Evolutionary conservation across 92 coral and sea anemone species (phyloP).

Genomic region (Metridium senile): DNA sequence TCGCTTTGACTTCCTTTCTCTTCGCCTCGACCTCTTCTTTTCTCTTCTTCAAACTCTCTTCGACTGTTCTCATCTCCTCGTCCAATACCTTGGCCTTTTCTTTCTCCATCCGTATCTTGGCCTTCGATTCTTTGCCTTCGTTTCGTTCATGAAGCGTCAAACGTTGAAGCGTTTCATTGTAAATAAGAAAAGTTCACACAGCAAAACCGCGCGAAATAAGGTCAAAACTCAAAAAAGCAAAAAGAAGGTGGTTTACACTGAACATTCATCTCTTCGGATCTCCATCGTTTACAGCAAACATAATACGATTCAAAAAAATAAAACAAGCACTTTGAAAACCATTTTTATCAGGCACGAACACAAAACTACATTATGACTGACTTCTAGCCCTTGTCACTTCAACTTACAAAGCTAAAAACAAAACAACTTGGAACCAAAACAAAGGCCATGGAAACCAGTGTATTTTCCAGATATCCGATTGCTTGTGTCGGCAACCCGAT

Average conservation of each 20-base stretch:
- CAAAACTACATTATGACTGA: too few species aligned
- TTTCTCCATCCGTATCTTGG: background rate
- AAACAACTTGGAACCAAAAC: slow-evolving; percentile 16
- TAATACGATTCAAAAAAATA: background rate
- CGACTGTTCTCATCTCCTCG: slow-evolving; percentile 3
- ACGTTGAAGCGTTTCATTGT: slow-evolving; percentile 19
- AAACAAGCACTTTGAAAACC: background rate
- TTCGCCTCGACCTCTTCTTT: slow-evolving; percentile 7
- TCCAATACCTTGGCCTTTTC: slow-evolving; percentile 11
- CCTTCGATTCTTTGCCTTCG: slow-evolving; percentile 16
- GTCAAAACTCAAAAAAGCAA: slow-evolving; percentile 5
- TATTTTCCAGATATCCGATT: slow-evolving; percentile 12
- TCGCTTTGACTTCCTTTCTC: slow-evolving; percentile 11
- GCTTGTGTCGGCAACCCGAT: slow-evolving; percentile 5
- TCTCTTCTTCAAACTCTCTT: slow-evolving; percentile 5
- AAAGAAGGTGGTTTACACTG: background rate
- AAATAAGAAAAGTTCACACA: too few species aligned
- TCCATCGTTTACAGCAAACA: background rate
- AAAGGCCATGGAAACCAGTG: background rate
- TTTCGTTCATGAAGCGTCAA: background rate
- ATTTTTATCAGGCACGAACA: background rate
- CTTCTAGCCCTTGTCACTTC: background rate
- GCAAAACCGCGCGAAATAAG: background rate
- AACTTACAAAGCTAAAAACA: background rate
- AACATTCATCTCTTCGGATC: background rate